Evolutionary conservation across 2,113 vertebrate genomes (phyloP).

Genomic region (Ceratotherium simum): DNA sequence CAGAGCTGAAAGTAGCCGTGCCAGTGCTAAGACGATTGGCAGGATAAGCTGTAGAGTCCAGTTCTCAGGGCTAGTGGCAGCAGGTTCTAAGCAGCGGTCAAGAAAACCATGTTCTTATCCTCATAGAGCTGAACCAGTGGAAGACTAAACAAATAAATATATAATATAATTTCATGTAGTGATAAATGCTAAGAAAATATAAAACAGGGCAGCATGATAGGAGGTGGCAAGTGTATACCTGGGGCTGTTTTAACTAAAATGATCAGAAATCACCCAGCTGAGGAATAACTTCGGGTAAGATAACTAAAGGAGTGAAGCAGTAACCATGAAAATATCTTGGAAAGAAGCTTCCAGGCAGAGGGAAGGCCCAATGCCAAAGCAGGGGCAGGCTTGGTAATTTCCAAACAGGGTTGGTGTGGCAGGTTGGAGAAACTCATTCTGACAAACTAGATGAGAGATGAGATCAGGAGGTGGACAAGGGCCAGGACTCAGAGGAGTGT

Average conservation of each 20-base stretch:
- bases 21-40: not conserved
- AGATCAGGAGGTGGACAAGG: fast-evolving
- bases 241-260: not conserved
- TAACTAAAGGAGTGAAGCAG: not conserved
- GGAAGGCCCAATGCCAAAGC: not conserved
- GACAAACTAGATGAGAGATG: fast-evolving
- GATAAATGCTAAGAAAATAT: not conserved
- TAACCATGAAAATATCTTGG: not conserved
- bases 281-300: not conserved
- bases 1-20: fast-evolving
- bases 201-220: too few relatives aligned
- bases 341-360: not conserved
- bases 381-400: not conserved
- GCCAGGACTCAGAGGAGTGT: fast-evolving
- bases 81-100: not conserved
- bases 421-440: too few relatives aligned
- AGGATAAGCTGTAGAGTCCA: not conserved
- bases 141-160: not conserved
- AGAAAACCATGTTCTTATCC: not conserved
- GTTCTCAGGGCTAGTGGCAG: not conserved
- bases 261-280: not conserved
- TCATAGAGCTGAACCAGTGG: not conserved
- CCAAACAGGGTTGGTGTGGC: fast-evolving
- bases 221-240: not conserved
- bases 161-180: not conserved